A percentile compares a stretch with the other conserved stretches of the same genome.
These are phyloP conservation scores for Coregonus sp. DNA, from an alignment of 2,797 vertebrate species.

Conservation along the genomic window DNA sequence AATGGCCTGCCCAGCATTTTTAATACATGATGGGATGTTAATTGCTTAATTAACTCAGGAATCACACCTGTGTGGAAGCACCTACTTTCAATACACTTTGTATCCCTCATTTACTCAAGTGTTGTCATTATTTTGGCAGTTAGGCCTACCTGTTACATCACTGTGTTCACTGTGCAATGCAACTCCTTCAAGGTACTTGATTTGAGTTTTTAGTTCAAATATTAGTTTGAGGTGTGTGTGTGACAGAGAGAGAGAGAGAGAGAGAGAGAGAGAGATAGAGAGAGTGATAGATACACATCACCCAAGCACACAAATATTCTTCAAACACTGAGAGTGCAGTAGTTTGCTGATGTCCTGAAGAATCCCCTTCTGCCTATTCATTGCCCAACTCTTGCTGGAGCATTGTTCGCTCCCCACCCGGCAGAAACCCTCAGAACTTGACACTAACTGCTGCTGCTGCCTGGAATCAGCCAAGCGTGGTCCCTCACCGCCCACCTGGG, in stretches of 20 bases:
- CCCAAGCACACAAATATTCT: background rate
- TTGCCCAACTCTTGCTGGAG: background rate
- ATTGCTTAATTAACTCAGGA: no score
- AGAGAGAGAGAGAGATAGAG: no score
- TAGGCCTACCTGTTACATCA: no score
- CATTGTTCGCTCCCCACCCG: background rate
- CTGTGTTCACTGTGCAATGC: background rate
- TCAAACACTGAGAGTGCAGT: background rate
- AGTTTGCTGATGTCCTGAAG: background rate
- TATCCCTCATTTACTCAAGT: no score
- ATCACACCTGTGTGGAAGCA: no score
- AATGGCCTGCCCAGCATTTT: no score
- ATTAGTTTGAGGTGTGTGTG: background rate
- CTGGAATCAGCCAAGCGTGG: background rate
- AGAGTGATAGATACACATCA: no score
- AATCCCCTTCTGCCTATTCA: background rate
- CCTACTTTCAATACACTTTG: no score
- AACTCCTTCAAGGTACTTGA: background rate
- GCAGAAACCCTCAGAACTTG: background rate
- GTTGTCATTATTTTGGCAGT: no score
- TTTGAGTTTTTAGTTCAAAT: background rate
- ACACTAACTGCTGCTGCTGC: constrained; percentile 2
- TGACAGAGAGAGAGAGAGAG: background rate
- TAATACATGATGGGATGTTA: no score
- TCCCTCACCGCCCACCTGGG: background rate